Evolutionary conservation across 2,797 vertebrate genomes (phyloP).

Genomic region (Monodelphis domestica): DNA sequence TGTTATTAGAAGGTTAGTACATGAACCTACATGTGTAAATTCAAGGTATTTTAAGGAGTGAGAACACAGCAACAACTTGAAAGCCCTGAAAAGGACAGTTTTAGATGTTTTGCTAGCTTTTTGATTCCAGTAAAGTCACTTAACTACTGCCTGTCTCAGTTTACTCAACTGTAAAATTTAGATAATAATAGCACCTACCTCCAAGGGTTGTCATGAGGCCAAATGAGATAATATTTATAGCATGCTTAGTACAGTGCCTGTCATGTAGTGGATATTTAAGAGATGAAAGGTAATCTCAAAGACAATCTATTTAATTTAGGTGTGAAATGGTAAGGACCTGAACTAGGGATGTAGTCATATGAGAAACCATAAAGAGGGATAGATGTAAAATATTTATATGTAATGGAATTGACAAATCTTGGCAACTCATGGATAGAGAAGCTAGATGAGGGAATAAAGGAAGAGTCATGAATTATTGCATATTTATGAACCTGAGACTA

Average conservation of each 20-base stretch:
- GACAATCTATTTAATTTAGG: not conserved
- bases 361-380: not conserved
- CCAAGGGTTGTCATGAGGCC: not conserved
- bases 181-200: too few relatives aligned
- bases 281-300: not conserved
- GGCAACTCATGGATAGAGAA: not conserved
- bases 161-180: not conserved
- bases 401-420: not conserved
- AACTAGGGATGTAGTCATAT: not conserved
- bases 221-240: not conserved
- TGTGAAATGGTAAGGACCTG: not conserved
- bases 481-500: not conserved
- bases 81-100: not conserved
- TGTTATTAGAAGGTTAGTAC: not conserved
- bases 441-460: not conserved
- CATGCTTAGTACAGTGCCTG: not conserved
- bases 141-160: not conserved
- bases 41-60: not conserved
- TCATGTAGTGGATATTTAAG: not conserved
- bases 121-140: not conserved
- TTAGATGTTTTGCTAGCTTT: not conserved
- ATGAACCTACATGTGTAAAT: not conserved
- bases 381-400: not conserved
- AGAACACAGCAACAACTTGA: not conserved
- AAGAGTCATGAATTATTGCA: not conserved